Evolutionary conservation across 1,140 invertebrate species (phyloP).

Genomic region (Drosophila pseudoananassae): DNA sequence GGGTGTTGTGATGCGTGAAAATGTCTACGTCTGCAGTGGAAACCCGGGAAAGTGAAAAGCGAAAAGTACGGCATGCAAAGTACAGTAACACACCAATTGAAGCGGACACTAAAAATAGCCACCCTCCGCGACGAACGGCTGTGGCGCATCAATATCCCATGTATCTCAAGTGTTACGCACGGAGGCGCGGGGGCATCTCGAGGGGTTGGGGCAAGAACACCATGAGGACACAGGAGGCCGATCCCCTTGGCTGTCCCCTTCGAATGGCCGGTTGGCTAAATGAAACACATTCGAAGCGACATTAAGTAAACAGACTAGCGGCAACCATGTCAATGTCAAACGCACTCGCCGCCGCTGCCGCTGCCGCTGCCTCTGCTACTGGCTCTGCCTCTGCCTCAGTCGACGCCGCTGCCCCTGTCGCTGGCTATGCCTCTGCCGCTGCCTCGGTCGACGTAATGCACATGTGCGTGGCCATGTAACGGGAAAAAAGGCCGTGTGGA

Average conservation of each 20-base stretch:
- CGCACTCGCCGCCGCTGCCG: conserved; percentile 57
- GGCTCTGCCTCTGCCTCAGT: conserved; percentile 5
- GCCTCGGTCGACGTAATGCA: conserved; percentile 17
- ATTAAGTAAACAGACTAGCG: conserved; percentile 70
- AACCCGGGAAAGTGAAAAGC: conserved; percentile 12
- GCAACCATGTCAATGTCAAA: conserved; percentile 79
- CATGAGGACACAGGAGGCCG: conserved; percentile 13
- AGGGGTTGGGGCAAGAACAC: not conserved
- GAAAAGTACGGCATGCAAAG: conserved; percentile 37
- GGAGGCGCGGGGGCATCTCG: not conserved
- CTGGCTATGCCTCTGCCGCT: conserved; percentile 25
- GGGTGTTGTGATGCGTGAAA: not conserved
- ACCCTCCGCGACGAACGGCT: conserved; percentile 65
- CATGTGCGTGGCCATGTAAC: conserved; percentile 63
- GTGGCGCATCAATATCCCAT: conserved; percentile 68
- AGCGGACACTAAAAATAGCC: conserved; percentile 79
- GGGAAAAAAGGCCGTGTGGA: conserved; percentile 61
- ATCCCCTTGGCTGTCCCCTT: conserved; percentile 27
- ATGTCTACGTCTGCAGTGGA: conserved; percentile 2
- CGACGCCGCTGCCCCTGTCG: not conserved
- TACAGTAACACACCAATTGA: conserved; percentile 73
- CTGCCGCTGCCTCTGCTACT: not conserved
- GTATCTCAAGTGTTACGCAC: not conserved
- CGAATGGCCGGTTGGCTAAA: conserved; percentile 61
- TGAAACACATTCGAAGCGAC: conserved; percentile 71